Conservation (phyloP, 1,140 invertebrate species). For the Drosophila erecta region DNA sequence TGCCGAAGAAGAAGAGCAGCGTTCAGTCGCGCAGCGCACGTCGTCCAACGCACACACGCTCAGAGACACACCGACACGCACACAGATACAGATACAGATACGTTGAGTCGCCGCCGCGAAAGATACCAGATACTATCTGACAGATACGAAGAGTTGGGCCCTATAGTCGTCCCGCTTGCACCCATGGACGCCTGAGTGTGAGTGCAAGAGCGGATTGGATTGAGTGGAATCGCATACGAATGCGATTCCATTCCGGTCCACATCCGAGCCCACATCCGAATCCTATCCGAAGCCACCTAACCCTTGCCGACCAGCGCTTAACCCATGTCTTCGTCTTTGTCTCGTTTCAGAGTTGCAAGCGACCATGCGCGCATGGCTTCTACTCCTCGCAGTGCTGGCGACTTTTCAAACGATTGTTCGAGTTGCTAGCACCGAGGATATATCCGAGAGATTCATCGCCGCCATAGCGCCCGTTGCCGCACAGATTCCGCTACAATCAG, state of each 20-base stretch:
- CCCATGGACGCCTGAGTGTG: slow-evolving; percentile 52
- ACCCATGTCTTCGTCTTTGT: slow-evolving; percentile 79
- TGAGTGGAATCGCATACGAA: slow-evolving; percentile 30
- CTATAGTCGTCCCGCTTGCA: slow-evolving; percentile 59
- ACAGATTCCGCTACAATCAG: not conserved
- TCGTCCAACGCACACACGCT: slow-evolving; percentile 44
- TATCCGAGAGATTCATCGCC: slow-evolving; percentile 80
- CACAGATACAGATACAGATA: not conserved
- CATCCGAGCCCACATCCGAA: slow-evolving; percentile 15
- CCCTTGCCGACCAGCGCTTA: slow-evolving; percentile 66
- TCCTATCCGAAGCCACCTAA: slow-evolving; percentile 22
- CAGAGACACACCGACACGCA: slow-evolving; percentile 18
- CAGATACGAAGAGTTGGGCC: slow-evolving; percentile 34
- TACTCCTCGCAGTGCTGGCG: slow-evolving; percentile 85
- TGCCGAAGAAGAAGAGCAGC: slow-evolving; percentile 45
- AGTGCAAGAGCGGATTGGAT: slow-evolving; percentile 36
- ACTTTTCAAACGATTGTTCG: slow-evolving; percentile 84
- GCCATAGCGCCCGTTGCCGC: slow-evolving; percentile 62
- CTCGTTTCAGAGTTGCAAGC: slow-evolving; percentile 85
- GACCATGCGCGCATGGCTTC: slow-evolving; percentile 86
- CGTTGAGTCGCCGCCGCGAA: not conserved
- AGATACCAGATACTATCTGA: slow-evolving; percentile 23
- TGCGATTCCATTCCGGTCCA: slow-evolving; percentile 1
- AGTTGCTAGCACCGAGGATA: slow-evolving; percentile 85
- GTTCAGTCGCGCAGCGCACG: slow-evolving; percentile 54